Percentiles rank a stretch among this genome's conserved stretches.
These are phyloP conservation scores for Stegodyphus dumicola DNA, from an alignment of 1,140 invertebrate genomes.

Conservation along the genomic window DNA sequence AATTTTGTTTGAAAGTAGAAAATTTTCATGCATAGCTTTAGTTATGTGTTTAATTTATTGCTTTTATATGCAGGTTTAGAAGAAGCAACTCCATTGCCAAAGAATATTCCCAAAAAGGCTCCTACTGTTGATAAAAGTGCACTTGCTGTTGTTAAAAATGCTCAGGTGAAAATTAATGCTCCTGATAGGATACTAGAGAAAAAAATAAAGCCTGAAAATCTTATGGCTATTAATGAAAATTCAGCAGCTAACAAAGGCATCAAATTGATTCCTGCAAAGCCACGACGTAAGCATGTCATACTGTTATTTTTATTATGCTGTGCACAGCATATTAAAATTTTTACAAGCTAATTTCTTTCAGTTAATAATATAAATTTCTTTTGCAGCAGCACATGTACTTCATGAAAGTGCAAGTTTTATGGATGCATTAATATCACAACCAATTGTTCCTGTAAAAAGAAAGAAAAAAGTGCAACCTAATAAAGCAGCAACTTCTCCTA, in stretches of 20 bases:
- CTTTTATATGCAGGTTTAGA: conserved; percentile 72
- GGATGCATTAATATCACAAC: conserved; percentile 78
- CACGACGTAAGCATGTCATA: conserved; percentile 82
- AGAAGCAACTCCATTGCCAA: conserved; percentile 81
- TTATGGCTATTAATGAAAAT: conserved; percentile 60
- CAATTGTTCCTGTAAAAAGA: conserved; percentile 73
- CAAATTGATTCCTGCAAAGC: conserved; percentile 86
- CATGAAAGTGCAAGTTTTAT: conserved; percentile 93
- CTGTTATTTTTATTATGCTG: neutral
- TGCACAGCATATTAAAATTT: conserved; percentile 71
- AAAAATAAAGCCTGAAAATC: conserved; percentile 75
- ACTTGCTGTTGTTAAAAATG: conserved; percentile 63
- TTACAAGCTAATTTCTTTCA: neutral
- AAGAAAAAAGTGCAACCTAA: conserved; percentile 77
- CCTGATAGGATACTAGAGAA: conserved; percentile 73
- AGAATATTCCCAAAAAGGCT: conserved; percentile 68
- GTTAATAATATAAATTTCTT: conserved; percentile 38
- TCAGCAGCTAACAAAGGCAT: conserved; percentile 79
- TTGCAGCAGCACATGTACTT: conserved; percentile 69
- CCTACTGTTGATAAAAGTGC: conserved; percentile 56
- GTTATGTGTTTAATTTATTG: neutral
- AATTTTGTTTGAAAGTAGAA: no score
- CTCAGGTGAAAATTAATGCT: conserved; percentile 46
- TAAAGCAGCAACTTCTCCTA: conserved; percentile 70
- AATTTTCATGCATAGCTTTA: no score